A percentile compares a stretch with the other conserved stretches of the same genome.
phyloP scores from a whole-genome alignment of 2,888 invertebrate species.

The Aleiodes alternator region DNA sequence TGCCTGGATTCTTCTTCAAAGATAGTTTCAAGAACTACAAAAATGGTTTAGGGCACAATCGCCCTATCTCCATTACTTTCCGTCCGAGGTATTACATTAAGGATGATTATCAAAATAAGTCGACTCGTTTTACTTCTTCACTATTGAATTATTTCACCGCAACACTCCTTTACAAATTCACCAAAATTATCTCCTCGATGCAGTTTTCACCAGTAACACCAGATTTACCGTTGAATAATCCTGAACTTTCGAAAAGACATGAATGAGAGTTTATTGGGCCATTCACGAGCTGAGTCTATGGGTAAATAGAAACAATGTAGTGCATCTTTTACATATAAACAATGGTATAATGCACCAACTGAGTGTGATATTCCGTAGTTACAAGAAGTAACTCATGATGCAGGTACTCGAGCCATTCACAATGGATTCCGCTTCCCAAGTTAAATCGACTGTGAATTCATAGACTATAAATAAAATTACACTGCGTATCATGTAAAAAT shows the following conservation, averaged over 20 bases:
- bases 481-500: neutral
- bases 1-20: no score
- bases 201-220: slow-evolving; percentile 1
- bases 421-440: neutral
- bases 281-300: neutral
- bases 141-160: no score
- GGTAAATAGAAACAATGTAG: neutral
- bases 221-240: neutral
- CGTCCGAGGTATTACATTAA: no score
- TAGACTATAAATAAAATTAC: slow-evolving; percentile 9
- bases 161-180: neutral
- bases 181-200: neutral
- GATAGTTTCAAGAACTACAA: no score
- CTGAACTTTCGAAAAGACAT: neutral
- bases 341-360: slow-evolving; percentile 18
- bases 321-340: slow-evolving; percentile 6
- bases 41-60: no score
- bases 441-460: slow-evolving; percentile 12
- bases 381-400: slow-evolving; percentile 4
- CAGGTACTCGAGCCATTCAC: slow-evolving; percentile 3
- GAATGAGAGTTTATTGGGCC: slow-evolving; percentile 16
- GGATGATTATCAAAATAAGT: no score
- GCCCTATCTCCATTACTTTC: no score
- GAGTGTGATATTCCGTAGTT: slow-evolving; percentile 8
- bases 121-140: no score